Base-by-base conservation (phyloP, 2,797 vertebrate genomes). In the Morus bassanus region DNA sequence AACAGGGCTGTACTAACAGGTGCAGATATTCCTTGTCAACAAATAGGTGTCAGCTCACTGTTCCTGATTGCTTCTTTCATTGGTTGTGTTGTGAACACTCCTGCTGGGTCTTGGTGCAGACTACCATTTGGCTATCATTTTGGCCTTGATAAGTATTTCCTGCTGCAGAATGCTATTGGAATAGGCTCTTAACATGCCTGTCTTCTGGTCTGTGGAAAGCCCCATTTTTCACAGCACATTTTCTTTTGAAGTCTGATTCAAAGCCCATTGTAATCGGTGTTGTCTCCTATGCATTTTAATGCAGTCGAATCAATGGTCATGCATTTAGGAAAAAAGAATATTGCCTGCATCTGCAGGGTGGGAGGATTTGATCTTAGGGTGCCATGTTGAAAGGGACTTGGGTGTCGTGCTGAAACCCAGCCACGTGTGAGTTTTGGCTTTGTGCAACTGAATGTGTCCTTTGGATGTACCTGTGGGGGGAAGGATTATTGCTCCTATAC, bases 201-300 rank as follows among this genome's bases (percentile, higher is more conserved):
- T 93, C 90, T 92, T 86, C 67, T 94, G 81, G 56, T 91, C 74
- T 61, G 80, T 35, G 21, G 80, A 91, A 90, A 93, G 88, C 68
- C 39, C 83, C 53, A 25, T 94, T 96, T 95, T 95, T 59, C 86
- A 25, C 51, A 94, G 83, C 78, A 60, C 61, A 31, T 93, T 96
- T 91, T 87, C 83, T 96, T 95, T 94, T 89, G 74, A 91, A 88
- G 88, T 31, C 67, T 39, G 60, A 79, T 93, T 90, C 85, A 93
- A 93, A 96, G 95, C 83, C 48, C 56, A 79, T 95, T 93, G 94
- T 95, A 78, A 84, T 82, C 11, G 13, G 33, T 35, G 61, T 8
- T 22, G 85, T 59, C 45, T 95, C 80, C 88, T 39, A 11, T 87
- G 94, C 95, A 91, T 96, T 80, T 87, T 95, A 95, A 97, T 93